phyloP scores from a whole-genome alignment of 2,113 vertebrate species.

The Elaphurus davidianus region DNA sequence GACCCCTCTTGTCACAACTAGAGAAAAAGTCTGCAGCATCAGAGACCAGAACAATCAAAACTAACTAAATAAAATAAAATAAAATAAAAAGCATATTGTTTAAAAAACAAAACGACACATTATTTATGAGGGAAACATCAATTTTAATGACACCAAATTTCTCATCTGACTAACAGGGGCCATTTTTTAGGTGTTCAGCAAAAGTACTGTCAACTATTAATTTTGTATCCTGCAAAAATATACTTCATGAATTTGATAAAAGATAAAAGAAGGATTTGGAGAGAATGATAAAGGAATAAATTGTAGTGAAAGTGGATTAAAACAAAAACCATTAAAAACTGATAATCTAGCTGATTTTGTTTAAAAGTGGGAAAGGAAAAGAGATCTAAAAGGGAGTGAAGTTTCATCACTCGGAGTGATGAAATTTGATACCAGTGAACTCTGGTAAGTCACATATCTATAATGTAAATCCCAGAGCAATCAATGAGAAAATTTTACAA shows the following conservation, averaged over 20 bases:
- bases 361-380: background rate
- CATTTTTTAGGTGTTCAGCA: background rate
- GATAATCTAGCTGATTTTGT: background rate
- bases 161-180: background rate
- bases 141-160: background rate
- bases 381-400: background rate
- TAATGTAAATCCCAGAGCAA: background rate
- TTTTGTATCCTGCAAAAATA: background rate
- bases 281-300: background rate
- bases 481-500: background rate
- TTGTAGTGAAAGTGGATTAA: background rate
- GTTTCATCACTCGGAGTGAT: background rate
- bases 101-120: background rate
- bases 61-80: background rate
- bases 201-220: background rate
- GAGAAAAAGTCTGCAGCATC: background rate
- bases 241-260: background rate
- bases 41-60: background rate
- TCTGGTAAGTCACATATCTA: background rate
- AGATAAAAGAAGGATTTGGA: background rate
- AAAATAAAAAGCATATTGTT: background rate
- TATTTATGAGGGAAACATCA: background rate
- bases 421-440: background rate
- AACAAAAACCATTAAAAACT: background rate
- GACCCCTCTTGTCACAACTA: background rate